Base-by-base conservation (phyloP, 2,797 vertebrate species). In the Pelodytes ibericus region DNA sequence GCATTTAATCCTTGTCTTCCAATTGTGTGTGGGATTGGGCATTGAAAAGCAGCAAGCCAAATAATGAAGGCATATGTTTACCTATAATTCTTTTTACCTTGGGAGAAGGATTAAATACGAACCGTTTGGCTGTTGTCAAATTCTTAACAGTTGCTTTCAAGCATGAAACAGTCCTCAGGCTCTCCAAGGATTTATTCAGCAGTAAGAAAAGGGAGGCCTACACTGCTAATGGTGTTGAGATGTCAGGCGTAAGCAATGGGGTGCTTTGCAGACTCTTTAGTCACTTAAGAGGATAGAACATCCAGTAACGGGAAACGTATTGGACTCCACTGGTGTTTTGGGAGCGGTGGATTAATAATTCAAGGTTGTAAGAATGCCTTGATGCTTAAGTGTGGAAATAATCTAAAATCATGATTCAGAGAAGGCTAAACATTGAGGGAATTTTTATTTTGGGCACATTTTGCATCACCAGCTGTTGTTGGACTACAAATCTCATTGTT, bases 61-160 rank as follows among this genome's bases (percentile, higher is more conserved):
- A 92, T 93, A 94, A 94, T 94, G 91, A 93, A 94, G 92, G 91
- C 92, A 94, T 92, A 92, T 94, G 93, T 95, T 94, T 94, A 94
- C 91, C 91, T 93, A 91, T 92, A 91, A 93, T 93, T 93, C 92
- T 91, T 91, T 91, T 93, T 91, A 93, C 92, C 92, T 90, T 90
- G 92, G 93, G 92, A 93, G 87, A 92, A 89, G 91, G 92, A 94
- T 95, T 95, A 94, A 94, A 93, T 92, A 88, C 90, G 89, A 94
- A 89, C 91, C 88, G 90, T 91, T 94, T 91, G 92, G 89, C 91
- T 92, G 91, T 94, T 94, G 93, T 91, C 90, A 94, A 89, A 92
- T 91, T 91, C 90, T 90, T 91, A 94, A 92, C 91, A 87, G 90
- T 94, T 91, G 91, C 92, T 91, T 95, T 92, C 89, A 91, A 94